Percentiles rank a stretch among this genome's conserved stretches.
These are phyloP conservation scores for Deroptyus accipitrinus DNA, from an alignment of 2,113 vertebrate genomes.

Conservation along the genomic window DNA sequence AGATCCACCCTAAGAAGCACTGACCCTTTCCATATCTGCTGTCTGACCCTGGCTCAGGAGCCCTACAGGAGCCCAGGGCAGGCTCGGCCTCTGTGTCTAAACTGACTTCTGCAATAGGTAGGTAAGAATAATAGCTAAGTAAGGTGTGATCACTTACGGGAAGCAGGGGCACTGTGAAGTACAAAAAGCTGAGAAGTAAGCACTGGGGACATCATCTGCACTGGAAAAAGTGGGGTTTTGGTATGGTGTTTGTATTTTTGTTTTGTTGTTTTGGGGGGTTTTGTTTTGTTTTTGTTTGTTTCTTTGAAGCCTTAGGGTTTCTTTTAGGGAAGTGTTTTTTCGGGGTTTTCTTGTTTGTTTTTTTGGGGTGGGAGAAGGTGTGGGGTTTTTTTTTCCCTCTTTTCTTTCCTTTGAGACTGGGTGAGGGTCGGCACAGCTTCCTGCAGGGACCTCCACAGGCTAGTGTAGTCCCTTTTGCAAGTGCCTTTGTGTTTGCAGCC, in stretches of 20 bases:
- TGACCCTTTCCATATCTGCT: neutral
- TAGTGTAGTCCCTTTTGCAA: neutral
- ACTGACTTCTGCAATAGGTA: neutral
- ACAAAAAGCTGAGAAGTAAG: neutral
- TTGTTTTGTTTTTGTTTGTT: neutral
- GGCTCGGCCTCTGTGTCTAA: neutral
- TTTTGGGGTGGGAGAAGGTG: neutral
- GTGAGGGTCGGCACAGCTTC: neutral
- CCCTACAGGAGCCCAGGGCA: neutral
- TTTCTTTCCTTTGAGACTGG: neutral
- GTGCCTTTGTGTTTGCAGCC: neutral
- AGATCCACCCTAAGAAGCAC: neutral
- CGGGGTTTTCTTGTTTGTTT: neutral
- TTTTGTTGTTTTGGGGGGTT: neutral
- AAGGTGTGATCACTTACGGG: neutral
- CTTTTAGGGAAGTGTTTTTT: neutral
- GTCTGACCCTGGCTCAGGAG: neutral
- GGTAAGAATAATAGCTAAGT: neutral
- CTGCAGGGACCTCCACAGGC: neutral
- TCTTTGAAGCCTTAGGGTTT: neutral
- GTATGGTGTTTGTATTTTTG: neutral
- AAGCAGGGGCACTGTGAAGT: neutral
- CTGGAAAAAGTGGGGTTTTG: neutral
- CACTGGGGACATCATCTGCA: neutral
- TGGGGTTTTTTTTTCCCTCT: rapidly evolving